A percentile compares a stretch with the other conserved stretches of the same genome.
Evolutionary conservation across 2,888 invertebrate genomes (phyloP).

Genomic region (Hyalella azteca): DNA sequence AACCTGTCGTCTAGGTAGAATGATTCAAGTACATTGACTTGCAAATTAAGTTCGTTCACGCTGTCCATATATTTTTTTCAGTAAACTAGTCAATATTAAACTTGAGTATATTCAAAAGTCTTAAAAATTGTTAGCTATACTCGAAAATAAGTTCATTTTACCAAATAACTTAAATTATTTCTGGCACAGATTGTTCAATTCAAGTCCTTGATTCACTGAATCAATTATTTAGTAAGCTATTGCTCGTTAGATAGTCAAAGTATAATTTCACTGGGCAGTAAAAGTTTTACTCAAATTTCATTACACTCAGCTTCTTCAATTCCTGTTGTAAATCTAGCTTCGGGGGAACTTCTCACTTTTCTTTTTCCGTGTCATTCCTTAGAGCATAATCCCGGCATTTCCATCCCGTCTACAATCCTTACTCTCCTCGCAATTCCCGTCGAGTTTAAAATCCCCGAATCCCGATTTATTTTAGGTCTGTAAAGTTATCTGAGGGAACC

Average conservation of each 20-base stretch:
- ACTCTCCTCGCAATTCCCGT: conserved; percentile 18
- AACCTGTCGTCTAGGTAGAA: too few species aligned
- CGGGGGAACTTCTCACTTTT: conserved; percentile 8
- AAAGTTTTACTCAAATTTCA: background rate
- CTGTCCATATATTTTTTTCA: too few species aligned
- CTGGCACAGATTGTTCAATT: too few species aligned
- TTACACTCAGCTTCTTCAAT: background rate
- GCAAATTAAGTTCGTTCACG: too few species aligned
- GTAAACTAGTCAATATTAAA: too few species aligned
- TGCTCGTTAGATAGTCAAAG: background rate
- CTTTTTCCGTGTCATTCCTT: background rate
- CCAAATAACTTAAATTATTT: too few species aligned
- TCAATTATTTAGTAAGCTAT: background rate
- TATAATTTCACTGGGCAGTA: background rate
- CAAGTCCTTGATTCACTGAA: background rate
- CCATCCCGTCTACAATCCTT: background rate
- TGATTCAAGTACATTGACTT: too few species aligned
- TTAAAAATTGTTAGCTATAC: too few species aligned
- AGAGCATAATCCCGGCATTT: conserved; percentile 3
- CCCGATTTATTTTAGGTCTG: conserved; percentile 36
- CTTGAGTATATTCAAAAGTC: too few species aligned
- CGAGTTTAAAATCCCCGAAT: conserved; percentile 26
- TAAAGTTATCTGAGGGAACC: conserved; percentile 31
- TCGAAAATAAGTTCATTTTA: too few species aligned
- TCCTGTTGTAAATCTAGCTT: background rate